Evolutionary conservation across 2,797 vertebrate species (phyloP), one percentile per base, ranked within the genome.

Genomic region (Squalus acanthias): DNA sequence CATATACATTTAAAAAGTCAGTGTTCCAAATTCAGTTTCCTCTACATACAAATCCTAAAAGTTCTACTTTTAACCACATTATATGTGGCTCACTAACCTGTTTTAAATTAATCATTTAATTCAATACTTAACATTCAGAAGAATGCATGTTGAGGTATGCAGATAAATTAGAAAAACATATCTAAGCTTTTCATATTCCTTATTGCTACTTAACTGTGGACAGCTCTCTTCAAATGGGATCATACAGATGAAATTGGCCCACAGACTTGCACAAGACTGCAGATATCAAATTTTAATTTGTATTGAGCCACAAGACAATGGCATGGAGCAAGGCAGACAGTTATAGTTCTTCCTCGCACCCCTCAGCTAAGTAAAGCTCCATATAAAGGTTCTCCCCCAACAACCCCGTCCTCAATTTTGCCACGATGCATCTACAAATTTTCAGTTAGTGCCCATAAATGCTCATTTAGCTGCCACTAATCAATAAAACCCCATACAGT

Each of bases 91-190:
- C 91, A 67, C 65, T 69, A 46, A 17, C 26, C 50, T 33, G 29
- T 60, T 95, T 33, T 76, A n/a, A 95, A 57, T 95, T 76, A 57
- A 33, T 95, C 10, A 95, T 95, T n/a, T 57, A 95, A 33, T 95
- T 95, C 69, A 74, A 74, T 39, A 74, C 10, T n/a, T 63, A 76
- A 95, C 46, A 33, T 95, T 72, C 60, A 93, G 63, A 33, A 95
- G 39, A 50, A 72, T 95, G 39, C 1, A 85, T 65, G 29, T 63
- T 92, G 57, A 92, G 12, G 13, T 65, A n/a, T n/a, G 89, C 60
- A 60, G 63, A 92, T 92, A 65, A 92, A 33, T 92, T 91, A 39
- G 53, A 89, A 53, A 89, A 29, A 24, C 29, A 22, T 57, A 60
- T 33, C 33, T 91, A 63, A 60, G 29, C 5, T 91, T 91, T 63